phyloP scores from a whole-genome alignment of 2,113 vertebrate species.

The Caracal caracal region DNA sequence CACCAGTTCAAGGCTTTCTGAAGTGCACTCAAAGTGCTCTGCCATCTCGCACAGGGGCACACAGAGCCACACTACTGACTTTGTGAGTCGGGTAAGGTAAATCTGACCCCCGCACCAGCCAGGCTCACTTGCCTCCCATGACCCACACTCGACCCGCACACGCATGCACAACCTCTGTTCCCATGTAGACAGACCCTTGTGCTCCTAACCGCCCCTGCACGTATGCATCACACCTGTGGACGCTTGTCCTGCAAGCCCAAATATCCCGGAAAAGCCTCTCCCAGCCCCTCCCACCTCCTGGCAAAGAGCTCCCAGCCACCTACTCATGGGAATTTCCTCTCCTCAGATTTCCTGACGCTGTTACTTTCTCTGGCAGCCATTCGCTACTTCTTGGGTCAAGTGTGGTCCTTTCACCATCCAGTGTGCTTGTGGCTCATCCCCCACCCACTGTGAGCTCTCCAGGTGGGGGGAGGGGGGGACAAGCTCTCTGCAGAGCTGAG shows the following conservation, averaged over 20 bases:
- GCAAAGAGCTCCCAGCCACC: background rate
- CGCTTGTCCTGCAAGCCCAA: background rate
- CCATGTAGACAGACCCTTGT: background rate
- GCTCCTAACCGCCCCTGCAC: background rate
- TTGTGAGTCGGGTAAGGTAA: background rate
- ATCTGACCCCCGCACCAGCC: background rate
- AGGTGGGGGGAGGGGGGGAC: background rate
- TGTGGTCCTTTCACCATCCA: background rate
- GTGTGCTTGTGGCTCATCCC: background rate
- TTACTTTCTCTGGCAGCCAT: background rate
- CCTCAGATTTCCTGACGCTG: background rate
- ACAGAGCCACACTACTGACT: background rate
- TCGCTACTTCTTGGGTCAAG: background rate
- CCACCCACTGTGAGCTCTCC: rapidly evolving
- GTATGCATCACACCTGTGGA: background rate
- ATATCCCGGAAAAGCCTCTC: background rate
- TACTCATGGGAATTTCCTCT: background rate
- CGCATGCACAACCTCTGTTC: background rate
- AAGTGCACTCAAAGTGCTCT: background rate
- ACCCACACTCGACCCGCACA: background rate
- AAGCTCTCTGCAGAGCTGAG: background rate
- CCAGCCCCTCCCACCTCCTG: background rate
- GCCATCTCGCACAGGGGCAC: background rate
- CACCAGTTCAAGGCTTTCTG: conserved; percentile 34
- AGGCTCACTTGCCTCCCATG: background rate